A percentile compares a stretch with the other conserved stretches of the same genome.
phyloP scores from a whole-genome alignment of 1,140 invertebrate species.

The Callitettix versicolor region DNA sequence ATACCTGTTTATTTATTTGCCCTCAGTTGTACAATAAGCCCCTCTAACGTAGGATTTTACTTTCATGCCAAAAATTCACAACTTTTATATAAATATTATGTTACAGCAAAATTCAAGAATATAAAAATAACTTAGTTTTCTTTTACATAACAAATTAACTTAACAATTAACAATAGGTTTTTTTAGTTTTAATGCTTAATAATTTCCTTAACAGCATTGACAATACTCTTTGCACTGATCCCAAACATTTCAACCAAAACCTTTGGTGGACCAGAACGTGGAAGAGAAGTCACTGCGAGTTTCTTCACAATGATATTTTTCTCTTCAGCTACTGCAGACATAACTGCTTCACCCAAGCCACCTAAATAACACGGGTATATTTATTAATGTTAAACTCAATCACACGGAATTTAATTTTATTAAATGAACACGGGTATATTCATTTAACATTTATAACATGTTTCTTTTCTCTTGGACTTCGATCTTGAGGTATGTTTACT shows the following conservation, averaged over 20 bases:
- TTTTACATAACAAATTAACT: too few relatives aligned
- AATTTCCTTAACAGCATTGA: conserved; percentile 44
- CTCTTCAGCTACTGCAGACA: conserved; percentile 62
- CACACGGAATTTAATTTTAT: neutral
- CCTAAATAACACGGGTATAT: conserved; percentile 53
- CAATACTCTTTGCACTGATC: conserved; percentile 72
- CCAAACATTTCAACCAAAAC: conserved; percentile 81
- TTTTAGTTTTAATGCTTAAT: conserved; percentile 2
- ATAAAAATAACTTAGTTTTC: too few relatives aligned
- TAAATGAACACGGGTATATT: too few relatives aligned
- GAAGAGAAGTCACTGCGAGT: conserved; percentile 74
- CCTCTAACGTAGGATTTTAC: too few relatives aligned
- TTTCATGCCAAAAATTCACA: too few relatives aligned
- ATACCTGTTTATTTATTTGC: too few relatives aligned
- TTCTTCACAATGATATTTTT: conserved; percentile 68
- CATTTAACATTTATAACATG: neutral
- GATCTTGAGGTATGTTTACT: too few relatives aligned
- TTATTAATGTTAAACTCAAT: neutral
- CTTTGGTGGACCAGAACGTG: conserved; percentile 79
- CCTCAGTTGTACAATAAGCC: too few relatives aligned
- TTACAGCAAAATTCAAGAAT: too few relatives aligned
- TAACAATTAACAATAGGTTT: too few relatives aligned
- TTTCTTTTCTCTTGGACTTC: too few relatives aligned
- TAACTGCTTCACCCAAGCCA: conserved; percentile 91
- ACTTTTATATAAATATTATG: too few relatives aligned